Base-by-base conservation (phyloP, 2,888 invertebrate genomes). In the Hydraecia micacea region DNA sequence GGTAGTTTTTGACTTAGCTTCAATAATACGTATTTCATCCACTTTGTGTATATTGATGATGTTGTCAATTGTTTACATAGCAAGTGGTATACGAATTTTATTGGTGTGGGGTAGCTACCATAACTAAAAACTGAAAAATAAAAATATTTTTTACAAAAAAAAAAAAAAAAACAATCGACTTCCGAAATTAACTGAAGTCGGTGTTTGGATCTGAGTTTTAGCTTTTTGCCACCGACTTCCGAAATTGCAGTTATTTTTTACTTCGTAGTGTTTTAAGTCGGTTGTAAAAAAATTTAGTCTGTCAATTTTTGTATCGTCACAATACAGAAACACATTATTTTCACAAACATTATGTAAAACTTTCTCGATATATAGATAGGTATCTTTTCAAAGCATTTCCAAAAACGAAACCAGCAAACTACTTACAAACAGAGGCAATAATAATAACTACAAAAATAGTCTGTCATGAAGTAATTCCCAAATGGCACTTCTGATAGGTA, bases 401-500 rank as follows among this genome's bases (percentile, higher is more conserved):
- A 15, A 49, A 36, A 46, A 4, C 9, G 1, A 28, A 65, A 21
- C 25, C 8, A 5, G 0, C 32, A 32, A 49, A 32, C 25, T 32
- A 5, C 25, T 68, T 13, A 49, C 28, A 68, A 32, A 32, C 49
- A 18, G 0, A 60, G 5, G n/a, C 49, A 71, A 52, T 46, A 21
- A 28, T 60, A 67, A 66, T 58, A 60, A 58, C 25, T 28, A 65
- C 39, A 21, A 62, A 36, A 65, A 39, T 60, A 25, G 42, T 11
- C 11, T 60, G 28, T 15, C 49, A 66, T 46, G 65, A 36, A 39
- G 13, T 79, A 42, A 69, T 75, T 32, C 3, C 0, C 75, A 79
- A 69, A 75, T 72, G 9, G 52, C 68, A 73, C 79, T 72, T 60
- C 42, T 75, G 52, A 52, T 36, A 46, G 36, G 15, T 32, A 32